These are phyloP conservation scores for Drosophila jambulina DNA, from an alignment of 1,140 invertebrate species.

Conservation along the genomic window DNA sequence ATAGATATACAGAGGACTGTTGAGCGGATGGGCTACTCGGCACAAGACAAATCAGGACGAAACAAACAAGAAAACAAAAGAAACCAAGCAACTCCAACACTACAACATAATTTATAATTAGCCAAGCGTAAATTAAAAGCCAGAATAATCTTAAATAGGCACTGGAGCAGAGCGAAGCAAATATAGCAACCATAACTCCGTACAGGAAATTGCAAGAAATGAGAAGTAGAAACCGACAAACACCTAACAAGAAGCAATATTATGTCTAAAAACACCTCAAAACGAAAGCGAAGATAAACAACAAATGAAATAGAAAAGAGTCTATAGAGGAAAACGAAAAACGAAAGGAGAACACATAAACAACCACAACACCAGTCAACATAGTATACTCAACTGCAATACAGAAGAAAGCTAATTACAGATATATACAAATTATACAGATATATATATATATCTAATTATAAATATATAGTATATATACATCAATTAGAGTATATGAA, in stretches of 20 bases:
- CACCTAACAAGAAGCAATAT: constrained; percentile 54
- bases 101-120: constrained; percentile 75
- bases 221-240: constrained; percentile 29
- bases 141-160: constrained; percentile 40
- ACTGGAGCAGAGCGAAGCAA: constrained; percentile 16
- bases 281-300: constrained; percentile 33
- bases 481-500: constrained; percentile 64
- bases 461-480: constrained; percentile 38
- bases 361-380: constrained; percentile 55
- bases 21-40: constrained; percentile 11
- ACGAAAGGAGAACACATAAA: constrained; percentile 16
- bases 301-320: constrained; percentile 17
- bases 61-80: constrained; percentile 30
- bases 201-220: constrained; percentile 11
- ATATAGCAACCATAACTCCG: constrained; percentile 25
- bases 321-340: constrained; percentile 1
- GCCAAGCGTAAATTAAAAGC: constrained; percentile 65
- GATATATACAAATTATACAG: constrained; percentile 14
- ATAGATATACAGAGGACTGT: background rate
- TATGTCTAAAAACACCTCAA: constrained; percentile 21
- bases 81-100: constrained; percentile 41
- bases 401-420: constrained; percentile 61
- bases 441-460: constrained; percentile 14
- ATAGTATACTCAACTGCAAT: constrained; percentile 82
- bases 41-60: constrained; percentile 38